Evolutionary conservation across 2,113 vertebrate genomes (phyloP).

Genomic region (Cnemophilus loriae): DNA sequence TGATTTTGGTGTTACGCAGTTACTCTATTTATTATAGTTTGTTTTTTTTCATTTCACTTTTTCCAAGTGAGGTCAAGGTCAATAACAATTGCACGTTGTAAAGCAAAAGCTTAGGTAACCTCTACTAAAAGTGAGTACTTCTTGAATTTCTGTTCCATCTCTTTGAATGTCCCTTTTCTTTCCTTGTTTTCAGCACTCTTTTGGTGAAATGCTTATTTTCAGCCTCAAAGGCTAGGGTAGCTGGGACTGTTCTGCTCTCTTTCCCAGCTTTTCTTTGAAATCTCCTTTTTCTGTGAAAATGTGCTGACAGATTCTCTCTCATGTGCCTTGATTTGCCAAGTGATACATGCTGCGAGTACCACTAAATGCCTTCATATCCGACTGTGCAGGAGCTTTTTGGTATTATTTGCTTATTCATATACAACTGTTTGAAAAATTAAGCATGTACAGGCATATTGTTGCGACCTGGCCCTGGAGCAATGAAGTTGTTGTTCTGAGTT

Average conservation of each 20-base stretch:
- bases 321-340: not conserved
- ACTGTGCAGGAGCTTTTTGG: not conserved
- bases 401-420: conserved; percentile 13
- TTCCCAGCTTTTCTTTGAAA: not conserved
- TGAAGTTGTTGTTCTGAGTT: not conserved
- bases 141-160: not conserved
- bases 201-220: not conserved
- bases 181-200: not conserved
- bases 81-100: not conserved
- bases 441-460: not conserved
- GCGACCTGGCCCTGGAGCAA: not conserved
- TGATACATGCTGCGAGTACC: not conserved
- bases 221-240: not conserved
- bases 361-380: not conserved
- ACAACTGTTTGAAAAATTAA: not conserved
- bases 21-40: not conserved
- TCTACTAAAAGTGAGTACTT: not conserved
- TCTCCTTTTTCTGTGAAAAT: not conserved
- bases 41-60: not conserved
- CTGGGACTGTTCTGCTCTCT: not conserved
- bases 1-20: not conserved
- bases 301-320: not conserved
- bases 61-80: not conserved
- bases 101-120: not conserved
- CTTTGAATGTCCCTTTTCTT: not conserved